Evolutionary conservation across 2,113 vertebrate genomes (phyloP).

Genomic region (Hyaena hyaena): DNA sequence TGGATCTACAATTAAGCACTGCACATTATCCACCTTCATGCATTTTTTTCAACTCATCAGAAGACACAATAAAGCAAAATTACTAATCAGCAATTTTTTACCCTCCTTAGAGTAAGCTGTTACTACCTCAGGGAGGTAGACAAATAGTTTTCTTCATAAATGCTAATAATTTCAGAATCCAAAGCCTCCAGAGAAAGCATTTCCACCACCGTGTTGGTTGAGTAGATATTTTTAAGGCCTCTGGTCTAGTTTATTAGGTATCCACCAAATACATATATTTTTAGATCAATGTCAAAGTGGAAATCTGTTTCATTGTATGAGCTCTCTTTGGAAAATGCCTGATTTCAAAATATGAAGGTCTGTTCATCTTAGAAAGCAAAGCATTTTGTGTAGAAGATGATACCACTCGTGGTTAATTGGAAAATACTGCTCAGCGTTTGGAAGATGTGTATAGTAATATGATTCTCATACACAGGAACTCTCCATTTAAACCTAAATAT

Average conservation of each 20-base stretch:
- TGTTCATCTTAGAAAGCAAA: constrained; percentile 8
- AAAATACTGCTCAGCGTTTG: constrained; percentile 58
- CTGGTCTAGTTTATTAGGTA: not conserved
- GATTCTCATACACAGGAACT: constrained; percentile 80
- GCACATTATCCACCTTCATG: not conserved
- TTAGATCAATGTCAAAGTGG: not conserved
- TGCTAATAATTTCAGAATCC: not conserved
- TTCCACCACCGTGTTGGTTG: not conserved
- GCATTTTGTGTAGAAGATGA: constrained; percentile 93
- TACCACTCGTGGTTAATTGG: constrained; percentile 95
- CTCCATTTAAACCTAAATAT: constrained; percentile 85
- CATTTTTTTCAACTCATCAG: not conserved
- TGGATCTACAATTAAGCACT: constrained; percentile 4
- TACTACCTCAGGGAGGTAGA: not conserved
- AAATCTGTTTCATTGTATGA: not conserved
- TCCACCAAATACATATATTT: not conserved
- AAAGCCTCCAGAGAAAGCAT: not conserved
- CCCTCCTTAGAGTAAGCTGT: not conserved
- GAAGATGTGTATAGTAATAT: constrained; percentile 84
- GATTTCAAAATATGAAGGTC: not conserved
- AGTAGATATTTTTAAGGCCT: not conserved
- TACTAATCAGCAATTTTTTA: not conserved
- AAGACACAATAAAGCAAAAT: constrained; percentile 48
- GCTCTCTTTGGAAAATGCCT: not conserved
- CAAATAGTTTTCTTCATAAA: constrained; percentile 24